Base-by-base conservation (phyloP, 2,797 vertebrate genomes). In the Megalops cyprinoides region DNA sequence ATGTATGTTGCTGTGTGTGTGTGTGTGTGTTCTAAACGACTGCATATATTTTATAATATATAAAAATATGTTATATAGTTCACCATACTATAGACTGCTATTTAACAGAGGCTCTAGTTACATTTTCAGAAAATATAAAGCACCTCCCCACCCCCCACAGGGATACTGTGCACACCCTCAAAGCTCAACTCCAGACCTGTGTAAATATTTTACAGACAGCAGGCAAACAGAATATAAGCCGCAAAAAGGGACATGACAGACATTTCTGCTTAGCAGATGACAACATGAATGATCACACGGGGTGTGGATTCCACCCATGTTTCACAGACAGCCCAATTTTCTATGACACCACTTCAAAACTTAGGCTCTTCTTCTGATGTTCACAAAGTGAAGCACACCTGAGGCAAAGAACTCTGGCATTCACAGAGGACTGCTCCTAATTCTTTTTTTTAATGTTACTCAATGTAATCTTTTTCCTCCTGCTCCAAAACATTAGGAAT, bases 331-430 rank as follows among this genome's bases (percentile, higher is more conserved):
- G 74, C 74, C 79, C 81, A 86, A 82, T 88, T 86, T 88, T 86
- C 86, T 80, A 69, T 87, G 87, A 88, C 62, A 73, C 86, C 85
- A 83, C 81, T 87, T 83, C 81, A 86, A 83, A 82, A 55, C 82
- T 71, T 15, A 48, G 82, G 82, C 37, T 86, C 82, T 83, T 79
- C 82, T 83, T n/a, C 37, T 28, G 34, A 83, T 78, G 81, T 84
- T 85, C 55, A 85, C 82, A 4, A 76, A 81, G 76, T 83, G 78
- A 77, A 79, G 56, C 67, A 65, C 34, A 42, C 7, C 5, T 76
- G 80, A 87, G 76, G 39, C 73, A 77, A 76, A 75, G 46, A n/a
- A 74, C 81, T 65, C 77, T 58, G 56, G 80, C 76, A 56, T 44
- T 31, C 58, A 39, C 44, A 74, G 75, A n/a, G 53, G 71, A 82